Evolutionary conservation across 2,113 vertebrate species (phyloP).

Genomic region (Grallaria varia): DNA sequence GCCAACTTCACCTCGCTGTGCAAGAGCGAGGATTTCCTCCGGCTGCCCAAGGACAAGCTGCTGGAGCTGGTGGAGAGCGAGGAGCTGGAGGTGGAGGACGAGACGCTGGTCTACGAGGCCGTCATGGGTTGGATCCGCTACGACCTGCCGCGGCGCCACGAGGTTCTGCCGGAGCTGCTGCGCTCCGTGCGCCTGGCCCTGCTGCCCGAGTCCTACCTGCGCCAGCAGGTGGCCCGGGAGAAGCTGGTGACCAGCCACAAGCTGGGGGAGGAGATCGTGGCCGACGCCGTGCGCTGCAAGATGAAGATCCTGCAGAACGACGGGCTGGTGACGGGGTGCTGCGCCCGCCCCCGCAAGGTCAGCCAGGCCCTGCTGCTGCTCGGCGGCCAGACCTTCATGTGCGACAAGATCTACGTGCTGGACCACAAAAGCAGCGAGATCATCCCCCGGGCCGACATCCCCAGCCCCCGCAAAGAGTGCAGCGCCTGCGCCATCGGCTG

Average conservation of each 20-base stretch:
- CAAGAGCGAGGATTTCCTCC: slow-evolving; percentile 83
- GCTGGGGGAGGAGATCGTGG: slow-evolving; percentile 81
- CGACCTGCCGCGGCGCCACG: slow-evolving; percentile 76
- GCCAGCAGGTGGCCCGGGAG: slow-evolving; percentile 49
- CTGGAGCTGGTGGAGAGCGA: slow-evolving; percentile 66
- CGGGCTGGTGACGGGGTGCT: slow-evolving; percentile 78
- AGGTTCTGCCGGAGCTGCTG: slow-evolving; percentile 77
- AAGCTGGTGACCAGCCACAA: slow-evolving; percentile 81
- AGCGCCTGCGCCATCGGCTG: slow-evolving; percentile 82
- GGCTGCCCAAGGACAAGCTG: slow-evolving; percentile 80
- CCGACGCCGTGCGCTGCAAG: slow-evolving; percentile 80
- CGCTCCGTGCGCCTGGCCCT: slow-evolving; percentile 80
- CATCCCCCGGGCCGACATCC: slow-evolving; percentile 82
- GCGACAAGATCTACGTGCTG: slow-evolving; percentile 80
- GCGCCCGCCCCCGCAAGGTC: slow-evolving; percentile 80
- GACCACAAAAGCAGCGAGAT: slow-evolving; percentile 82
- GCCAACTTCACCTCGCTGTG: slow-evolving; percentile 82
- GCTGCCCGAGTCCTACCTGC: slow-evolving; percentile 60
- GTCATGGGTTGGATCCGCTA: slow-evolving; percentile 84
- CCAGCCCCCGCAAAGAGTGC: slow-evolving; percentile 83
- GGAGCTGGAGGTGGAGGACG: slow-evolving; percentile 51
- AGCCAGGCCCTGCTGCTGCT: slow-evolving; percentile 82
- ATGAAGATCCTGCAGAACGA: slow-evolving; percentile 84
- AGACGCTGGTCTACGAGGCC: slow-evolving; percentile 78
- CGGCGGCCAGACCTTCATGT: slow-evolving; percentile 84